Evolutionary conservation across 2,113 vertebrate genomes (phyloP).

Genomic region (Chlorodrepanis virens): DNA sequence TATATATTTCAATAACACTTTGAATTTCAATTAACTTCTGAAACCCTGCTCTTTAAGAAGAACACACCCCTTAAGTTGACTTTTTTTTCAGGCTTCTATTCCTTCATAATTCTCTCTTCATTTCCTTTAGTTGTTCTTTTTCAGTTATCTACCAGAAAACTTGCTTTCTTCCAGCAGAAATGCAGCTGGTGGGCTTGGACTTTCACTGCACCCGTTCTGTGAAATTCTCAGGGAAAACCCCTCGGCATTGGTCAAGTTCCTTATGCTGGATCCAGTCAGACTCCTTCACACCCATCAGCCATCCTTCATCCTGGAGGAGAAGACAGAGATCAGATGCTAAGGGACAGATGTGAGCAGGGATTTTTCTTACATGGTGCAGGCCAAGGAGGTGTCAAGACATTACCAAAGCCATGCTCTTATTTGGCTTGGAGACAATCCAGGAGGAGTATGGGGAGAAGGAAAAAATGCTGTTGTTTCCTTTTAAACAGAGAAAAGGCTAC

Average conservation of each 20-base stretch:
- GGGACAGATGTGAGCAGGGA: neutral
- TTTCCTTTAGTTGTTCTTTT: conserved; percentile 40
- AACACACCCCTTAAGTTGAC: conserved; percentile 46
- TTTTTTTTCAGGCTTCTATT: conserved; percentile 30
- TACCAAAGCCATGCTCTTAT: conserved; percentile 27
- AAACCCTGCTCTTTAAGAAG: conserved; percentile 63
- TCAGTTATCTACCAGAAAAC: conserved; percentile 52
- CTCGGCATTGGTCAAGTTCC: conserved; percentile 81
- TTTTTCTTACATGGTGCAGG: neutral
- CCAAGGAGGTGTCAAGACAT: neutral
- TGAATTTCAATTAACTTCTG: conserved; percentile 32
- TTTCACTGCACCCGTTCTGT: conserved; percentile 87
- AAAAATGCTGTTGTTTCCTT: neutral
- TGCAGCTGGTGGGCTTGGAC: neutral
- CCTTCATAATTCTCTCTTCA: conserved; percentile 58
- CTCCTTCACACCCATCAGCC: conserved; percentile 94
- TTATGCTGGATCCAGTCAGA: conserved; percentile 88
- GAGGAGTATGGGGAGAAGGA: neutral
- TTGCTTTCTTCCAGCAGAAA: conserved; percentile 61
- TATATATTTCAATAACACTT: conserved; percentile 49
- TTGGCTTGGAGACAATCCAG: neutral
- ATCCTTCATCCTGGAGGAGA: conserved; percentile 88
- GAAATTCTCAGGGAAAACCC: conserved; percentile 98
- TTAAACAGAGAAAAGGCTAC: neutral
- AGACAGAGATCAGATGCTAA: conserved; percentile 16